These are phyloP conservation scores for Zeugodacus cucurbitae DNA, from an alignment of 1,140 invertebrate genomes.

Conservation along the genomic window DNA sequence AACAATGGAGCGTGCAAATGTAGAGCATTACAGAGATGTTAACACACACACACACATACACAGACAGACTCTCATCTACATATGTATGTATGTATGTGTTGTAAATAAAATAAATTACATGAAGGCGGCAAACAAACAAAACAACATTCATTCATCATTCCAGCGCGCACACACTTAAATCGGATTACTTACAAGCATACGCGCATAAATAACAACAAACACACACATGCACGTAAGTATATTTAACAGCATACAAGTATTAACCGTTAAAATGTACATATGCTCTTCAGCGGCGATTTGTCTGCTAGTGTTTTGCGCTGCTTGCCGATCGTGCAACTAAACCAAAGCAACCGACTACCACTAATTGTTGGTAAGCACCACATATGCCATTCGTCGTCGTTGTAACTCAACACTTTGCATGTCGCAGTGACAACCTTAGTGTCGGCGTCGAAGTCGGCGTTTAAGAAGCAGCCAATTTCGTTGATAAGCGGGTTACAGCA, in stretches of 20 bases:
- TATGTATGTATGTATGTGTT: not conserved
- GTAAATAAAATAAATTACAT: conserved; percentile 22
- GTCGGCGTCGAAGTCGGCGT: not conserved
- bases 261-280: not conserved
- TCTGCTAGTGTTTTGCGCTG: not conserved
- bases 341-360: not conserved
- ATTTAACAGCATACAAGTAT: not conserved
- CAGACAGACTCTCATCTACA: not conserved
- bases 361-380: not conserved
- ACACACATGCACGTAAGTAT: not conserved
- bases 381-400: not conserved
- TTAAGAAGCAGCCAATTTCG: not conserved
- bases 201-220: not conserved
- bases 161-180: not conserved
- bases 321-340: not conserved
- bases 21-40: not conserved
- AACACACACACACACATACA: not conserved
- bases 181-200: not conserved
- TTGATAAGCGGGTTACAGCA: not conserved
- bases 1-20: not conserved
- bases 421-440: not conserved
- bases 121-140: not conserved
- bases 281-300: not conserved
- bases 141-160: conserved; percentile 8
- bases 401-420: not conserved